These are phyloP conservation scores for Cyanoliseus patagonus DNA, from an alignment of 2,113 vertebrate species.

Conservation along the genomic window DNA sequence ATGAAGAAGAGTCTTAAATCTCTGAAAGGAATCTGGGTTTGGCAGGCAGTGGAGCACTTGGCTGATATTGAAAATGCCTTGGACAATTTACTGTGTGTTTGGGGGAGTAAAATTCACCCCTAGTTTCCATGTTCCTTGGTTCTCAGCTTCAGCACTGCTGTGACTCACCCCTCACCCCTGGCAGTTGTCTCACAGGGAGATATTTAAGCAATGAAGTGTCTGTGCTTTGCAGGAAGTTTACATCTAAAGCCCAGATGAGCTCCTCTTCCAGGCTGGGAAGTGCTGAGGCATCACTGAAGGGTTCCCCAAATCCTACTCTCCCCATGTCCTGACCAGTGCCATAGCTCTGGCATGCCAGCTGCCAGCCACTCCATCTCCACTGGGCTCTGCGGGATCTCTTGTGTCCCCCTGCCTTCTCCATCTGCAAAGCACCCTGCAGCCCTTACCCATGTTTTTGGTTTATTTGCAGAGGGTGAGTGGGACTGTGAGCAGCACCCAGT, in stretches of 20 bases:
- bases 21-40: constrained; percentile 6
- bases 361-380: background rate
- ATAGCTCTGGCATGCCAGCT: fast-evolving
- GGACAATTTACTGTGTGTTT: background rate
- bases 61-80: constrained; percentile 6
- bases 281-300: background rate
- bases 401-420: background rate
- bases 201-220: background rate
- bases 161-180: background rate
- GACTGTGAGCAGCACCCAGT: background rate
- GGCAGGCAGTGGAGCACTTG: background rate
- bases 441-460: background rate
- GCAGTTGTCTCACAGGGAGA: background rate
- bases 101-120: background rate
- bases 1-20: constrained; percentile 23
- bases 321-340: fast-evolving
- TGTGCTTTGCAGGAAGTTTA: background rate
- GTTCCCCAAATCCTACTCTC: background rate
- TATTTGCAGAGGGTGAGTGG: background rate
- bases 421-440: background rate
- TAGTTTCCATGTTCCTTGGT: background rate
- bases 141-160: background rate
- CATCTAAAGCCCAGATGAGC: background rate
- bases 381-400: background rate
- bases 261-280: background rate